Base-by-base conservation (phyloP, 2,888 invertebrate species). In the Crossocerus cetratus region DNA sequence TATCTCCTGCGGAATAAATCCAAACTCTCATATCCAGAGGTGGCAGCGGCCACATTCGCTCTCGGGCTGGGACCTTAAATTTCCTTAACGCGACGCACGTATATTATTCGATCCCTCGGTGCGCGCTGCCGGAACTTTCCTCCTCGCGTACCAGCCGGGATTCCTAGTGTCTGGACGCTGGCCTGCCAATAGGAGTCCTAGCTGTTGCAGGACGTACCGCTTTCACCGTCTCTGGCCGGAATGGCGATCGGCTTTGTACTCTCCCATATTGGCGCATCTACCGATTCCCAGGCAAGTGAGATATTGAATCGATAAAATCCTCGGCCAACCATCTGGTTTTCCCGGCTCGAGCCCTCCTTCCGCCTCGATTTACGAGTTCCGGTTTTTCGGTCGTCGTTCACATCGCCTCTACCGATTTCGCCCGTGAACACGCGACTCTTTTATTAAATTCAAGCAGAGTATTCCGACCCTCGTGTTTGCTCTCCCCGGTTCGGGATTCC, bases 21-120 rank as follows among this genome's bases (percentile, higher is more conserved):
- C 77, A 70, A 81, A 82, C 83, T 84, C 83, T 87, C 86, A 87
- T 87, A 87, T 85, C 86, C 87, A 84, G 86, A 78, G 72, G 65
- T 71, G 77, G 72, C 70, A 66, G 60, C 71, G 54, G 59, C 53
- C 55, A 18, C 49, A 63, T 61, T 68, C 65, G 81, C 61, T 73
- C 42, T 21, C 42, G 57, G 16, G 61, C 49, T 44, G 65, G 71
- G 80, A 82, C 79, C 85, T 84, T 87, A 87, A 87, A 88, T 87
- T 87, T 88, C 84, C 84, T 84, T 84, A 86, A 85, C 82, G 85
- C 81, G 81, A 72, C 81, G 79, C 78, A 74, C 86, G 82, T 85
- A 85, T 83, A 86, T 86, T 87, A 85, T 82, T 69, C 69, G 72
- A 66, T 66, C 63, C 63, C 60, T 65, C 63, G 71, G 80, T 69